Percentiles rank a stretch among this genome's conserved stretches.
These are phyloP conservation scores for Drosophila prolongata DNA, from an alignment of 2,888 invertebrate species.

Conservation along the genomic window DNA sequence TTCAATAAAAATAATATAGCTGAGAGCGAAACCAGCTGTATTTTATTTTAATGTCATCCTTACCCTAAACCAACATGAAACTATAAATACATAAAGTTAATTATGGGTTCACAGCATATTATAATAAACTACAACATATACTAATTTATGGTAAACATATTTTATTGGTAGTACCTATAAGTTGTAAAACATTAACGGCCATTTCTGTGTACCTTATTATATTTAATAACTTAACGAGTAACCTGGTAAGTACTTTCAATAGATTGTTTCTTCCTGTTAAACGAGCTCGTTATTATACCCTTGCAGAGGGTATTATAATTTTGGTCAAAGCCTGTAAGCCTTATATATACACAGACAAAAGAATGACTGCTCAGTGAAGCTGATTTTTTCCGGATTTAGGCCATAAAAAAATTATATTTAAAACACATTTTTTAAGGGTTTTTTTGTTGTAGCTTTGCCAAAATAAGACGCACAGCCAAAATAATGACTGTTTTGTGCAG, in stretches of 20 bases:
- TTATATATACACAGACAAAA: too few relatives aligned
- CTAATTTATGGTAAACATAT: slow-evolving; percentile 2
- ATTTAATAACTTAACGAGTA: slow-evolving; percentile 18
- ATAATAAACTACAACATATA: slow-evolving; percentile 1
- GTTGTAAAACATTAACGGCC: slow-evolving; percentile 5
- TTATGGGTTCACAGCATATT: neutral
- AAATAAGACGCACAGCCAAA: too few relatives aligned
- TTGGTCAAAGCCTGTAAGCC: too few relatives aligned
- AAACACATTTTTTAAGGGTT: too few relatives aligned
- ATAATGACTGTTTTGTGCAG: too few relatives aligned
- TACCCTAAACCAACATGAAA: too few relatives aligned
- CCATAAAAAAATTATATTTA: too few relatives aligned
- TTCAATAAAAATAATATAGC: neutral
- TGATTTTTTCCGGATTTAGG: too few relatives aligned
- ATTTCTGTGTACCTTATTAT: slow-evolving; percentile 5
- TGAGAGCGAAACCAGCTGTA: neutral
- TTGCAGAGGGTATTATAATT: too few relatives aligned
- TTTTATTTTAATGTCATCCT: neutral
- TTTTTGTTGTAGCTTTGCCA: too few relatives aligned
- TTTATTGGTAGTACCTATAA: neutral
- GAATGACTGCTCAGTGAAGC: too few relatives aligned
- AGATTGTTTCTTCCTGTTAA: neutral
- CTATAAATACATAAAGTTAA: neutral
- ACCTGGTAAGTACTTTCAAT: neutral
- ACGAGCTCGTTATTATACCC: neutral